Percentiles rank a stretch among this genome's conserved stretches.
Conservation (phyloP, 2,888 invertebrate species). For the Microctonus aethiopoides region DNA sequence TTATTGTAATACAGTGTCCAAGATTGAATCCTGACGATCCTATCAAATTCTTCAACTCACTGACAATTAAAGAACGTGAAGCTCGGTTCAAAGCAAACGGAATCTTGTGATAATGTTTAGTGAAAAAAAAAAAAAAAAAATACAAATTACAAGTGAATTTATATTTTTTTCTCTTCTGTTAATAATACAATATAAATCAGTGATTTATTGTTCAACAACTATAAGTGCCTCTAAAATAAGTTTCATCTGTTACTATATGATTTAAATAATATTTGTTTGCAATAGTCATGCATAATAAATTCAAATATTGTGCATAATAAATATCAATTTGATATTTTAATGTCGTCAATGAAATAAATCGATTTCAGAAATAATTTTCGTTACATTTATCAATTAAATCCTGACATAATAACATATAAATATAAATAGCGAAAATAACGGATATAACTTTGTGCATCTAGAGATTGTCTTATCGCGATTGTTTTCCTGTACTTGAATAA, state of each 20-base stretch:
- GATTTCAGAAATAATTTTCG: slow-evolving; percentile 6
- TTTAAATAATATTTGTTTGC: not conserved
- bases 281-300: not conserved
- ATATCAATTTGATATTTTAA: not conserved
- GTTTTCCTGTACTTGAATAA: slow-evolving; percentile 46
- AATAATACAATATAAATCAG: not conserved
- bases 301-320: not conserved
- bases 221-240: not conserved
- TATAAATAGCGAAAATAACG: slow-evolving; percentile 17
- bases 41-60: slow-evolving; percentile 44
- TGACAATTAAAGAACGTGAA: slow-evolving; percentile 44
- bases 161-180: not conserved
- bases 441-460: slow-evolving; percentile 14
- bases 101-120: slow-evolving; percentile 32
- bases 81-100: slow-evolving; percentile 44
- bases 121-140: not conserved
- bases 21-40: slow-evolving; percentile 49
- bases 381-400: not conserved
- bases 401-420: not conserved
- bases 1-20: slow-evolving; percentile 48
- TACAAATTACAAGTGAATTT: not conserved
- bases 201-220: not conserved
- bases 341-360: not conserved
- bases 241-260: not conserved
- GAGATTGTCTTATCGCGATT: slow-evolving; percentile 49